Evolutionary conservation across 2,888 invertebrate genomes (phyloP).

Genomic region (Aspidiotus destructor): DNA sequence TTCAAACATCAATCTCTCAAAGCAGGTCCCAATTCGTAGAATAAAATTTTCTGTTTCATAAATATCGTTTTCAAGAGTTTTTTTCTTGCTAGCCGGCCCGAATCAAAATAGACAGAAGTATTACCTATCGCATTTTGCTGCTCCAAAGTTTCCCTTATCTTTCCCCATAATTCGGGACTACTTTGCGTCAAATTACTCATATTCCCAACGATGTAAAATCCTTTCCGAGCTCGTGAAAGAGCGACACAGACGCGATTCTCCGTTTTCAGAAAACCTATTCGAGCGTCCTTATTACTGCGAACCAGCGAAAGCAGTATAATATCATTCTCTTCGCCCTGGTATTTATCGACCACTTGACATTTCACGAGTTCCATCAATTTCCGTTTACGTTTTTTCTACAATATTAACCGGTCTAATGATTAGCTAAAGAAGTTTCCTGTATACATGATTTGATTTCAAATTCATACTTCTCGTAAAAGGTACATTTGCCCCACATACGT

Average conservation of each 20-base stretch:
- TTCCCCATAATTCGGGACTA: conserved; percentile 50
- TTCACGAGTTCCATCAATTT: conserved; percentile 37
- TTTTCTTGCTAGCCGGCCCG: no score
- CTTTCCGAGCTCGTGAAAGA: conserved; percentile 60
- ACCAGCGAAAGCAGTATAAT: conserved; percentile 71
- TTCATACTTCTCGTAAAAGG: no score
- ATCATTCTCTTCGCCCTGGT: conserved; percentile 69
- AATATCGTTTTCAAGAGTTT: no score
- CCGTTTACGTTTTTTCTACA: no score
- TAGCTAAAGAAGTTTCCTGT: no score
- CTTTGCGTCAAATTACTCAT: conserved; percentile 47
- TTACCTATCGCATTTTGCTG: conserved; percentile 48
- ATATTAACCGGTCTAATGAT: no score
- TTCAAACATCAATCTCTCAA: no score
- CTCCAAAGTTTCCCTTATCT: conserved; percentile 47
- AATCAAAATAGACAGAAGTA: no score
- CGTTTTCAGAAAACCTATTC: conserved; percentile 60
- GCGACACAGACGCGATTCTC: conserved; percentile 68
- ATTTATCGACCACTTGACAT: conserved; percentile 64
- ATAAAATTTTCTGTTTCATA: no score
- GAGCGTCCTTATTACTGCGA: conserved; percentile 57
- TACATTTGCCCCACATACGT: no score
- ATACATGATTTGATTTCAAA: no score
- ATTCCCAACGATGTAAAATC: conserved; percentile 65
- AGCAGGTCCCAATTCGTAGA: no score